Evolutionary conservation across 2,888 invertebrate species (phyloP), one percentile per base, ranked within the genome.

Genomic region (Colostygia pectinataria): DNA sequence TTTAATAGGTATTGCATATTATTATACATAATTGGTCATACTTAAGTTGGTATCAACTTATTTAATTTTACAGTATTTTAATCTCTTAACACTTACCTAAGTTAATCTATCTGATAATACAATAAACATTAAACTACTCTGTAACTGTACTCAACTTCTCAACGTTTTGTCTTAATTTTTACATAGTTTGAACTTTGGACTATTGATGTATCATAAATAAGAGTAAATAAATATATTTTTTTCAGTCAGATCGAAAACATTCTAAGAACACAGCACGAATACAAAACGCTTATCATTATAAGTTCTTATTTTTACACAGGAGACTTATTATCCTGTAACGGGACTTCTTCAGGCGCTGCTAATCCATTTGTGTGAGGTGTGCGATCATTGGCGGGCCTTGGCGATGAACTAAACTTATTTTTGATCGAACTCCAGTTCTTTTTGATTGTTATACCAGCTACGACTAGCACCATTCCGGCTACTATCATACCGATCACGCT

Each of bases 391-490:
- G 80, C 76, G 29, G 78, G 66, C 57, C 83, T 76, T 8, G 84
- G 80, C 5, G 80, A 68, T 6, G 87, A 85, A 57, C 78, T 78
- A 54, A 87, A 89, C 42, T 76, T 66, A 45, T 82, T 86, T 56
- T 63, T 84, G 27, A 91, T 87, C n/a, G 87, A 86, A 61, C 86
- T 91, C 84, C 92, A 91, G 68, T 91, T 92, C 74, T 91, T 92
- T 67, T 91, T 92, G 6, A 91, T 80, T 8, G 89, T 85, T 40
- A 92, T 90, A 9, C 88, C 91, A 8, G 90, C 90, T 1, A 90
- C 82, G 1, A 92, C 85, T 3, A 91, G 73, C 2, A 91, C 78
- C 76, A 91, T 87, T 1, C 91, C 91, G 3, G 88, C 91, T 10
- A 91, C 87, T 20, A 92, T 83, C 13, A 92, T 76, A 25, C 89